Base-by-base conservation (phyloP, 2,888 invertebrate genomes). In the Rhimphoctona megacephalus region DNA sequence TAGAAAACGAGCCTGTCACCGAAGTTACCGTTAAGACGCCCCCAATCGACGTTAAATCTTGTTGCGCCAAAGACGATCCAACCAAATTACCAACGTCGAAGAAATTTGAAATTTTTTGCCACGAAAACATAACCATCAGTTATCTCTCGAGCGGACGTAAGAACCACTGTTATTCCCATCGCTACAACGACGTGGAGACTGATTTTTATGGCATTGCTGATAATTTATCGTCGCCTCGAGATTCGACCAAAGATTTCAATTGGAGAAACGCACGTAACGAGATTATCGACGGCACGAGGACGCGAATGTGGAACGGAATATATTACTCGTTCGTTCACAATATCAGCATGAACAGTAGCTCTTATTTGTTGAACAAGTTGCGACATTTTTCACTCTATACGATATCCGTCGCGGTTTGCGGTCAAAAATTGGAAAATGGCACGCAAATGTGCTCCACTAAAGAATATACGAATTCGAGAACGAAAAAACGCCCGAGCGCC, bases 371-470 rank as follows among this genome's bases (percentile, higher is more conserved):
- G 5, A 88, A 90, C 0, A 92, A 95, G n/a, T 92, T 97, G 66
- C 93, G 94, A 25, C 96, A 96, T 86, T 97, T 95, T 89, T 95
- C 95, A 0, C 91, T 95, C 64, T 97, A 97, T 90, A 94, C 95
- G 0, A 94, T 97, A 72, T 95, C 95, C 73, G 92, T 97, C 33
- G 94, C 95, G 14, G 96, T 96, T 0, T 97, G 97, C 89, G 90
- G 92, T 1, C 84, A 80, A 0, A 90, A 88, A 25, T 61, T 90
- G 95, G 96, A 88, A 49, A 92, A 90, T 76, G 88, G 85, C 69
- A 90, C 54, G 36, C 91, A 90, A 92, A 92, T 89, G 94, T 94
- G 89, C 83, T 92, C 57, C 88, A 81, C 91, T 1, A 87, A 91
- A 5, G 89, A 91, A 57, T 93, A 93, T 74, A 90, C 91, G 22